Base-by-base conservation (phyloP, 2,797 vertebrate species). In the Epinephelus malabaricus region DNA sequence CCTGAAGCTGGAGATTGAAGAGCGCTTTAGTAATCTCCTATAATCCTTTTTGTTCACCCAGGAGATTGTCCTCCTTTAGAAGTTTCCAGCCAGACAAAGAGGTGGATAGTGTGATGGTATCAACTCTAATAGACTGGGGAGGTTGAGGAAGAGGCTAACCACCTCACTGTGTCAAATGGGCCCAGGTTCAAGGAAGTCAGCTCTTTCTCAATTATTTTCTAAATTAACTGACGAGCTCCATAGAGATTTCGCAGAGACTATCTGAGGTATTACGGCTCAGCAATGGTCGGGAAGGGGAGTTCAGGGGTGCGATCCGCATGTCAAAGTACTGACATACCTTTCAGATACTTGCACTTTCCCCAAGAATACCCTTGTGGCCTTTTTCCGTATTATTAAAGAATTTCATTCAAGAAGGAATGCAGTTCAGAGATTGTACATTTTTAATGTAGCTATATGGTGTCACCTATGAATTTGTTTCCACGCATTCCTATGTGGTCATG, bases 1-100 rank as follows among this genome's bases (percentile, higher is more conserved):
- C 85, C 82, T 81, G 84, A 86, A 86, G 84, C 81, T 84, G 74
- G 76, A 88, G 90, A 92, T 88, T 82, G 92, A 94, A 77, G 84
- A 91, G 93, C 51, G 83, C 88, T 84, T 90, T 86, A 43, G 93
- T 95, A 92, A 95, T 95, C 94, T 94, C 75, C 90, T 86, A 60
- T 95, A 95, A 95, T 94, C 93, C 94, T 85, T 93, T 95, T 93
- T 94, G 90, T 93, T 92, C 89, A 88, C 92, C 90, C 89, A 70
- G 82, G 94, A 94, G 93, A 93, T 93, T 93, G 93, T 92, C 90
- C 92, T 91, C 73, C 88, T 94, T 94, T 92, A 92, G 91, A 96
- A 94, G 93, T 94, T 89, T 91, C 79, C 87, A 89, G 90, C 78
- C 84, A 91, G 90, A 94, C 91, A 94, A 93, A 94, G 90, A 92